A percentile compares a stretch with the other conserved stretches of the same genome.
Evolutionary conservation across 2,888 invertebrate genomes (phyloP).

Genomic region (Aradus depressus): DNA sequence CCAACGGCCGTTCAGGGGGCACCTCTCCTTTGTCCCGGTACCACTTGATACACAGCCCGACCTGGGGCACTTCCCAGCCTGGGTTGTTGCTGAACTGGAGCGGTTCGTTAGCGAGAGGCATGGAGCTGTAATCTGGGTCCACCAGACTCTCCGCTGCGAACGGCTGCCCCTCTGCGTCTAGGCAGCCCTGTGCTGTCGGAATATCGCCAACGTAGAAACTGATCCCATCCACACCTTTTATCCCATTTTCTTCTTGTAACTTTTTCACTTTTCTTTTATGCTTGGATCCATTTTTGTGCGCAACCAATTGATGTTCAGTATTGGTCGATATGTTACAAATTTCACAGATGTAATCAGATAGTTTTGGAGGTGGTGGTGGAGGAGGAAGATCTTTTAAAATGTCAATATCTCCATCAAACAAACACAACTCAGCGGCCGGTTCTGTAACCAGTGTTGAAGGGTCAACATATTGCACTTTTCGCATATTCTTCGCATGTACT

Average conservation of each 20-base stretch:
- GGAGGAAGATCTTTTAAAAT: constrained; percentile 8
- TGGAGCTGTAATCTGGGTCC: constrained; percentile 3
- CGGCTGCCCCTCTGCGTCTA: neutral
- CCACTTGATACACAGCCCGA: constrained; percentile 3
- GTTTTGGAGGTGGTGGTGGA: constrained; percentile 11
- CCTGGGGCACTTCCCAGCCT: neutral
- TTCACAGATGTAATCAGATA: constrained; percentile 10
- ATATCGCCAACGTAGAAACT: constrained; percentile 1
- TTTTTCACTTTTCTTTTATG: constrained; percentile 8
- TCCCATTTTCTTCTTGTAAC: neutral
- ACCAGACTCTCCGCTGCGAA: neutral
- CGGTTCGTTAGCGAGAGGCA: constrained; percentile 2
- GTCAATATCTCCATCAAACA: neutral
- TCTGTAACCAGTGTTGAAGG: neutral
- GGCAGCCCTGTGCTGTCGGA: neutral
- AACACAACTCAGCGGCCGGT: neutral
- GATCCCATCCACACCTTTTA: constrained; percentile 1
- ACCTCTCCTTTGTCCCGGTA: constrained; percentile 2
- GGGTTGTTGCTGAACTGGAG: neutral
- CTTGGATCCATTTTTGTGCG: constrained; percentile 9
- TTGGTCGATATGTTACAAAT: constrained; percentile 8
- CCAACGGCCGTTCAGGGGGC: neutral
- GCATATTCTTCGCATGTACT: constrained; percentile 11
- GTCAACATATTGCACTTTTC: constrained; percentile 4
- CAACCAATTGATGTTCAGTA: constrained; percentile 9